phyloP scores from a whole-genome alignment of 2,888 invertebrate genomes.

The Leistus spinibarbis region DNA sequence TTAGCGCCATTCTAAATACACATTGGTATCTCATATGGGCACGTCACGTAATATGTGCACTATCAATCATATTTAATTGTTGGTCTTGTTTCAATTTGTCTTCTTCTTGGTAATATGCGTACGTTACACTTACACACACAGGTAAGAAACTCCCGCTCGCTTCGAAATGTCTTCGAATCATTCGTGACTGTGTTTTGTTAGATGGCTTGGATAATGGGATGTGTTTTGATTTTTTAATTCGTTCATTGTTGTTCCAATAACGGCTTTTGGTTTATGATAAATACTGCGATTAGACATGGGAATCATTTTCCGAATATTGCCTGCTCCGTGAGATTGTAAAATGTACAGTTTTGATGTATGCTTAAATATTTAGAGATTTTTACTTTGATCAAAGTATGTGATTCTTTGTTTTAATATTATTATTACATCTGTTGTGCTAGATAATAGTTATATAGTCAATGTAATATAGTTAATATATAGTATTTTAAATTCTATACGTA shows the following conservation, averaged over 20 bases:
- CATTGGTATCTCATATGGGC: background rate
- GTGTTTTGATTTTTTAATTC: background rate
- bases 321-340: background rate
- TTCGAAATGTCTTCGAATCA: no score
- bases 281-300: background rate
- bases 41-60: background rate
- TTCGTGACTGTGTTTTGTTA: background rate
- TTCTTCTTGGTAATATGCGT: background rate
- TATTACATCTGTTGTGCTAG: no score
- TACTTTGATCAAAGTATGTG: no score
- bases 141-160: background rate
- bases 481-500: no score
- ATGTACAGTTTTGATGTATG: background rate
- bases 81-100: slow-evolving; percentile 9
- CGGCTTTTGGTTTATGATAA: background rate
- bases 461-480: no score
- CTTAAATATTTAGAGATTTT: background rate
- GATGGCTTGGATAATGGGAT: background rate
- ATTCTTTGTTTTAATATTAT: no score
- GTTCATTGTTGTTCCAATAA: background rate
- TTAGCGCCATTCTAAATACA: background rate
- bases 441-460: no score
- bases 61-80: slow-evolving; percentile 19
- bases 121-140: no score
- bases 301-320: background rate